Conservation (phyloP, 2,113 vertebrate species). For the Erythrocercus mccallii region DNA sequence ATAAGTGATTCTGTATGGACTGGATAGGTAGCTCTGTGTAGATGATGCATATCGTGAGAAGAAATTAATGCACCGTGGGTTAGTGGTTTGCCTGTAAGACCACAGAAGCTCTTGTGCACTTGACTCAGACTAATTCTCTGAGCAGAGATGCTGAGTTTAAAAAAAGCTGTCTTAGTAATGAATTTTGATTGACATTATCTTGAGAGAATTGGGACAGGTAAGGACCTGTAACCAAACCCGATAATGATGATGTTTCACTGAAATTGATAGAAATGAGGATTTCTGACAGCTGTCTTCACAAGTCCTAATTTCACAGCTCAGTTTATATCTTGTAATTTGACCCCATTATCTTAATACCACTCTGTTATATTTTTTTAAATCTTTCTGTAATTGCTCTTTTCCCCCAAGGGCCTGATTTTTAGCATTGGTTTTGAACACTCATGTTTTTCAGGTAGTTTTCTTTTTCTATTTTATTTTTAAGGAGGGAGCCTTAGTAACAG, state of each 20-base stretch:
- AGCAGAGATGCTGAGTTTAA: neutral
- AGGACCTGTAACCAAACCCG: neutral
- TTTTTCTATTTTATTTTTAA: neutral
- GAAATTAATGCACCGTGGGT: neutral
- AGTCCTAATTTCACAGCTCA: neutral
- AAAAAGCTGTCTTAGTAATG: neutral
- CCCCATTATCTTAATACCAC: neutral
- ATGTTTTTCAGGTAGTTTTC: neutral
- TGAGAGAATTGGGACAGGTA: neutral
- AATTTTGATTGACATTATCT: neutral
- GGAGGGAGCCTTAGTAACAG: neutral
- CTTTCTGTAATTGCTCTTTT: neutral
- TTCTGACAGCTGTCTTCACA: neutral
- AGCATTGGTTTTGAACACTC: neutral
- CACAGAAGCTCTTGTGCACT: neutral
- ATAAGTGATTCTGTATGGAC: neutral
- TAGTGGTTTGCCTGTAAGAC: neutral
- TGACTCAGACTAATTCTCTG: neutral
- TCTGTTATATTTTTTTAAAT: neutral
- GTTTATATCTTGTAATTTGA: neutral
- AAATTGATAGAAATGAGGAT: neutral
- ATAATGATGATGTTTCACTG: neutral
- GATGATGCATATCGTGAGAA: neutral
- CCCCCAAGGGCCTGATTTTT: neutral
- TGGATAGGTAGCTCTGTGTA: neutral